These are phyloP conservation scores for Osmerus mordax DNA, from an alignment of 2,113 vertebrate genomes.

Conservation along the genomic window DNA sequence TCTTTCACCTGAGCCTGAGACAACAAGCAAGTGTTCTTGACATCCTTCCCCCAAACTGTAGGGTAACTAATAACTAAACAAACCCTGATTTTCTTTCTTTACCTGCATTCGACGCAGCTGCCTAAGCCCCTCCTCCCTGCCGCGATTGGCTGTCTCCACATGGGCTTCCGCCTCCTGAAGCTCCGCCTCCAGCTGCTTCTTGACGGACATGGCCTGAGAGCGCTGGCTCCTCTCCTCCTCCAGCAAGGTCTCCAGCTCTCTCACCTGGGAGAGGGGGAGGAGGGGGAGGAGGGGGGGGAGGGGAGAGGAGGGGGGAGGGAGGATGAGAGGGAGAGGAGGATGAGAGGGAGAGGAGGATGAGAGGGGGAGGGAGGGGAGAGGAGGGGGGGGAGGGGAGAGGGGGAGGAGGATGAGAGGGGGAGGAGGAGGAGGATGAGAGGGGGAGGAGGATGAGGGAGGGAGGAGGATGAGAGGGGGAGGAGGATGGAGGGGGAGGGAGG, in stretches of 20 bases:
- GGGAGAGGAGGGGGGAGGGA: too few species aligned
- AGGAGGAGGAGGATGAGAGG: too few species aligned
- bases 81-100: background rate
- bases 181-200: slow-evolving; percentile 83
- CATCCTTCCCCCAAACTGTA: too few species aligned
- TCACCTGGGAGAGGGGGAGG: slow-evolving; percentile 60
- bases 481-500: too few species aligned
- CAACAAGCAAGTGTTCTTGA: too few species aligned
- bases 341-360: background rate
- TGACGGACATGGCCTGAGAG: slow-evolving; percentile 71
- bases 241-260: slow-evolving; percentile 80
- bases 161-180: slow-evolving; percentile 82
- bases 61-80: too few species aligned
- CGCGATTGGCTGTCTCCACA: slow-evolving; percentile 69
- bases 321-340: background rate
- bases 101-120: slow-evolving; percentile 85
- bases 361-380: too few species aligned
- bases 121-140: slow-evolving; percentile 80
- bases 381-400: too few species aligned
- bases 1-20: slow-evolving; percentile 66
- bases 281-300: background rate
- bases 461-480: too few species aligned
- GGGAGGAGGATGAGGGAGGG: too few species aligned
- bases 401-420: too few species aligned
- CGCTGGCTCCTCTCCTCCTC: slow-evolving; percentile 86